Evolutionary conservation across 2,888 invertebrate species (phyloP).

Genomic region (Macrophya alboannulata): DNA sequence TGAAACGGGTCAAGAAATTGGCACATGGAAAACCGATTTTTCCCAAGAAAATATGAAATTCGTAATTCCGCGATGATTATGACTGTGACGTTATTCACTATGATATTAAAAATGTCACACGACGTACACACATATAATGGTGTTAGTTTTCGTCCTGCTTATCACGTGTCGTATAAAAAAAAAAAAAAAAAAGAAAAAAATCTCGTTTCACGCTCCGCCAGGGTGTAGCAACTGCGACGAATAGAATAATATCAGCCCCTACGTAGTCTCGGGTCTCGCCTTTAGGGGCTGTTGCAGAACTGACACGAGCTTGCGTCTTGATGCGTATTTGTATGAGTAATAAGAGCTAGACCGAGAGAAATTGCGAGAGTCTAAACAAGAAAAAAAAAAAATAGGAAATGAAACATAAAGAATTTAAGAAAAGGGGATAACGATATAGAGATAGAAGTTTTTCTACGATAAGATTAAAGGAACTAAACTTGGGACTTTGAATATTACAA

Average conservation of each 20-base stretch:
- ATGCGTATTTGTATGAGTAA: conserved; percentile 2
- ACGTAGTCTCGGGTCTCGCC: neutral
- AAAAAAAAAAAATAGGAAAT: neutral
- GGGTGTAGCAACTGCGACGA: conserved; percentile 26
- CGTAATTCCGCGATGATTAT: neutral
- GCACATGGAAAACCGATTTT: neutral
- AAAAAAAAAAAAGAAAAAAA: too few relatives aligned
- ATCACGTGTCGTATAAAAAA: conserved; percentile 31
- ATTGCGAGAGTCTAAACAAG: neutral
- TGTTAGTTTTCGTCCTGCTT: neutral
- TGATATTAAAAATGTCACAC: neutral
- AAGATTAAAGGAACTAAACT: neutral
- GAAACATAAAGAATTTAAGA: neutral
- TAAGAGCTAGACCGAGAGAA: neutral
- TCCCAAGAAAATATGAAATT: neutral
- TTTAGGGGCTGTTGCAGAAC: neutral
- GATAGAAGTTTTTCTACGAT: neutral
- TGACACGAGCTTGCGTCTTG: neutral
- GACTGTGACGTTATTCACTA: neutral
- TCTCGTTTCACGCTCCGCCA: conserved; percentile 38
- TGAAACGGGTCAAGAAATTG: neutral
- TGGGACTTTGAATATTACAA: neutral
- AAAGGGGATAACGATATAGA: neutral
- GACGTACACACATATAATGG: neutral
- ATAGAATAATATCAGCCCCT: conserved; percentile 32